Evolutionary conservation across 2,113 vertebrate species (phyloP).

Genomic region (Ginglymostoma cirratum): DNA sequence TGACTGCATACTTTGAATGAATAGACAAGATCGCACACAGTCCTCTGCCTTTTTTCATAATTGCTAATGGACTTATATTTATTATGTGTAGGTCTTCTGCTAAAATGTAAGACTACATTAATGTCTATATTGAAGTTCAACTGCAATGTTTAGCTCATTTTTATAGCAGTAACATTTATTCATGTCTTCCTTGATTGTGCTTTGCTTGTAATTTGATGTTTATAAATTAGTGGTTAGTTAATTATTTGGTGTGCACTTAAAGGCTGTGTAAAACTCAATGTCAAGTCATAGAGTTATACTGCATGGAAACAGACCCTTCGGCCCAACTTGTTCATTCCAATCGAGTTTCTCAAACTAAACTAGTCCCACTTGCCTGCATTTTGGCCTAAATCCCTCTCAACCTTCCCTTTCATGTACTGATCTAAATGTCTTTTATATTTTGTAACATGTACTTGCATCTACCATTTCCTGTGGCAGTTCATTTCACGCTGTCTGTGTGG

Average conservation of each 20-base stretch:
- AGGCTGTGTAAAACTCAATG: neutral
- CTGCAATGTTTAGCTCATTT: neutral
- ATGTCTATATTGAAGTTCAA: neutral
- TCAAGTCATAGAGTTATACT: too few species aligned
- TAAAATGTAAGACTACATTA: neutral
- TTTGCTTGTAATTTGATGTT: neutral
- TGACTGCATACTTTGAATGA: neutral
- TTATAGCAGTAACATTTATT: neutral
- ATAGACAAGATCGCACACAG: neutral
- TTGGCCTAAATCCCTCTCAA: too few species aligned
- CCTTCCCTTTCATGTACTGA: too few species aligned
- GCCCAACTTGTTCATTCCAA: too few species aligned
- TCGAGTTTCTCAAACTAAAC: too few species aligned
- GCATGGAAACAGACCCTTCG: too few species aligned
- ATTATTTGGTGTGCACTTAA: neutral
- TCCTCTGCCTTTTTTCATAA: neutral
- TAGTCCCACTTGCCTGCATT: too few species aligned
- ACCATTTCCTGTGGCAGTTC: too few species aligned
- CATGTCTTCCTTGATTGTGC: neutral
- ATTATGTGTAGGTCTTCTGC: neutral
- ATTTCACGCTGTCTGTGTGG: too few species aligned
- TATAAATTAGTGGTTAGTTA: neutral
- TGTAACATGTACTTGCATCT: too few species aligned
- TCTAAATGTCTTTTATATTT: too few species aligned
- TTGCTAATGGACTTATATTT: neutral